A percentile compares a stretch with the other conserved stretches of the same genome.
Conservation (phyloP, 2,888 invertebrate species). For the Terebella lapidaria region DNA sequence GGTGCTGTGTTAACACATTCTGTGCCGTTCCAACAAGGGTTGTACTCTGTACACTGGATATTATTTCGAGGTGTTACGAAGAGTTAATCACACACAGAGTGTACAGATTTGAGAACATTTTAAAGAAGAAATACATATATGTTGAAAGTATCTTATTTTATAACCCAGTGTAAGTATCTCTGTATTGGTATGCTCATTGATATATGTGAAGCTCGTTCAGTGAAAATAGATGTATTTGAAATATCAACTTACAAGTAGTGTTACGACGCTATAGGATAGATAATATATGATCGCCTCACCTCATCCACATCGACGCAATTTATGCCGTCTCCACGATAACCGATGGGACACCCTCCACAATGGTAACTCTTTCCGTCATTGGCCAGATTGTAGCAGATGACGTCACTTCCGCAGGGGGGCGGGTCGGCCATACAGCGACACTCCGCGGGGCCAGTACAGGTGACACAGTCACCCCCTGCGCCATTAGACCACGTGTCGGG, state of each 20-base stretch:
- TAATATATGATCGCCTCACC: slow-evolving; percentile 25
- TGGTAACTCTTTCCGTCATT: slow-evolving; percentile 17
- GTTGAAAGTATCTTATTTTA: no score
- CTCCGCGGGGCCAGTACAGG: slow-evolving; percentile 25
- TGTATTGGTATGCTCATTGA: no score
- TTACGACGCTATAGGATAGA: background rate
- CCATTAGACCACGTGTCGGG: slow-evolving; percentile 27
- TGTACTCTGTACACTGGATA: slow-evolving; percentile 37
- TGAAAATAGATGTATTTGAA: no score
- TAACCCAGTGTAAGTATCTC: no score
- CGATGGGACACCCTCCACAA: slow-evolving; percentile 33
- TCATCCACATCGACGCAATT: slow-evolving; percentile 40
- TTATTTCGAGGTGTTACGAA: no score
- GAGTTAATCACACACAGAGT: no score
- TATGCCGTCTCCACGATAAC: slow-evolving; percentile 34
- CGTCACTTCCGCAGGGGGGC: slow-evolving; percentile 25
- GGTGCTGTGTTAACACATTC: slow-evolving; percentile 53
- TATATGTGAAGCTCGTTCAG: no score
- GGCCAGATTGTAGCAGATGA: slow-evolving; percentile 30
- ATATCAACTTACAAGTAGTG: background rate
- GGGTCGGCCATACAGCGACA: slow-evolving; percentile 32
- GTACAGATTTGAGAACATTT: no score
- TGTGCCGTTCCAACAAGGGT: slow-evolving; percentile 39
- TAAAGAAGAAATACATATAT: no score
- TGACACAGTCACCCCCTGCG: slow-evolving; percentile 24